phyloP scores from a whole-genome alignment of 2,797 vertebrate species.

The Catostomus latipinnis region DNA sequence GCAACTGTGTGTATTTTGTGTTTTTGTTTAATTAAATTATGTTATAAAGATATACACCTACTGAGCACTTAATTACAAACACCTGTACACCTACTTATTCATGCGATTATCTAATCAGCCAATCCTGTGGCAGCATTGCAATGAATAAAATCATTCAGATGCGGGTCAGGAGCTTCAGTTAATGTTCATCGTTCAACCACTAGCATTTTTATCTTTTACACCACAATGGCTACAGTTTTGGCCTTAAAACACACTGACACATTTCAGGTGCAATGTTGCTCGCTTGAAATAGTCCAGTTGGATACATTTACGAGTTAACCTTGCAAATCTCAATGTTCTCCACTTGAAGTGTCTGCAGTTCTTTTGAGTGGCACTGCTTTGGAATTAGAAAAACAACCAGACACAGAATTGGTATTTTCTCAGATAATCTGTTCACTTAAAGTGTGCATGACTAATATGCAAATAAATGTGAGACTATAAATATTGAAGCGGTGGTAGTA shows the following conservation, averaged over 20 bases:
- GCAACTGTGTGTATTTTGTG: background rate
- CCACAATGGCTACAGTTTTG: background rate
- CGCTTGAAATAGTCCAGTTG: background rate
- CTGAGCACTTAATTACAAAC: too few relatives aligned
- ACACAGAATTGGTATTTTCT: slow-evolving; percentile 2
- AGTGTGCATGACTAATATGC: slow-evolving; percentile 27
- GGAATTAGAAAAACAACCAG: slow-evolving; percentile 11
- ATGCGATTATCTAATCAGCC: too few relatives aligned
- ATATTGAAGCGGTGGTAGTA: slow-evolving; percentile 20
- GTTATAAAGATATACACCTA: too few relatives aligned
- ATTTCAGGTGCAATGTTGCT: background rate
- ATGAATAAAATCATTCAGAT: too few relatives aligned
- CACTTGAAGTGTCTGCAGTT: background rate
- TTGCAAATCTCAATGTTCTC: slow-evolving; percentile 2
- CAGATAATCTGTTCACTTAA: slow-evolving; percentile 2
- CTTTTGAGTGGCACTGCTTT: slow-evolving; percentile 1
- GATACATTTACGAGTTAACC: background rate
- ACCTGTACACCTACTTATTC: too few relatives aligned
- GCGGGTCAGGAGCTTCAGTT: too few relatives aligned
- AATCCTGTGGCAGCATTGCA: too few relatives aligned
- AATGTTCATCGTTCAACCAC: background rate
- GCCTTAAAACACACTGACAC: background rate
- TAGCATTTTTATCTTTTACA: background rate
- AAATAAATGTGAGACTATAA: slow-evolving; percentile 32
- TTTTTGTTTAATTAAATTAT: too few relatives aligned